A percentile compares a stretch with the other conserved stretches of the same genome.
Evolutionary conservation across 2,797 vertebrate genomes (phyloP).

Genomic region (Coilia nasus): DNA sequence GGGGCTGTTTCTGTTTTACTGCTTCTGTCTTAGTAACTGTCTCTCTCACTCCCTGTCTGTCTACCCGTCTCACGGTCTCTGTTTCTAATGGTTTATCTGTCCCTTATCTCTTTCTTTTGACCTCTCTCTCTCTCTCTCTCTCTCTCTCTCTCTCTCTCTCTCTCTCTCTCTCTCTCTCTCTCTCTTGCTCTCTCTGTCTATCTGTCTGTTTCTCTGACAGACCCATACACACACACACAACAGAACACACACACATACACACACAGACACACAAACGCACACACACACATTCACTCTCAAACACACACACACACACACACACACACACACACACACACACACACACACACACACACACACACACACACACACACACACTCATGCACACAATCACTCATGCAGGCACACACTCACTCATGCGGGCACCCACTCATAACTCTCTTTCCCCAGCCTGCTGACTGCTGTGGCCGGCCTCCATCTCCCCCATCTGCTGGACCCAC

Average conservation of each 20-base stretch:
- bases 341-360: not conserved
- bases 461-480: slow-evolving; percentile 84
- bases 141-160: not conserved
- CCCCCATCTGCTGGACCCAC: slow-evolving; percentile 86
- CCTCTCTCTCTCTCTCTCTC: not conserved
- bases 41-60: not conserved
- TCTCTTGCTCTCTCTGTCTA: not conserved
- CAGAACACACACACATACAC: too few relatives aligned
- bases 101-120: not conserved
- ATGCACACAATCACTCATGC: not conserved
- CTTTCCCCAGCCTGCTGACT: slow-evolving; percentile 70
- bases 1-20: not conserved
- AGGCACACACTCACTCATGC: not conserved
- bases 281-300: too few relatives aligned
- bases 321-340: not conserved
- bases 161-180: too few relatives aligned
- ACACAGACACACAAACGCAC: too few relatives aligned
- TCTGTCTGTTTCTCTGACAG: not conserved
- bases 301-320: too few relatives aligned
- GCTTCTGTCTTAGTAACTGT: not conserved
- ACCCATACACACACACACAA: too few relatives aligned
- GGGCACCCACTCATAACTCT: not conserved
- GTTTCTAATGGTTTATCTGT: too few relatives aligned
- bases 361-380: slow-evolving; percentile 14
- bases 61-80: too few relatives aligned